Base-by-base conservation (phyloP, 2,797 vertebrate species). In the Propithecus perrieri region DNA sequence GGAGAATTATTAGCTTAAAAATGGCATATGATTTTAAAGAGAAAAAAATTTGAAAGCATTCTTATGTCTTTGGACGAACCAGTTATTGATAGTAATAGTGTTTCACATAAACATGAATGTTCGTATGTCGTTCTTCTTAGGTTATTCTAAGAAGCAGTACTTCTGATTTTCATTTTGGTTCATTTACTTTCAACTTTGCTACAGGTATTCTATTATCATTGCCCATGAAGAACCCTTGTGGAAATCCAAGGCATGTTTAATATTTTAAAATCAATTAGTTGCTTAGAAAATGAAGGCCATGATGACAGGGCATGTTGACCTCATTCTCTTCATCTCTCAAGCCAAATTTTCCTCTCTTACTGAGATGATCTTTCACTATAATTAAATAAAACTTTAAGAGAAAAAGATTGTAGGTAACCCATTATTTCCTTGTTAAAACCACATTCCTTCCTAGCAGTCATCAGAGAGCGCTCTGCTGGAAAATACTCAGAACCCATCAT, bases 361-460 rank as follows among this genome's bases (percentile, higher is more conserved):
- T 96, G 28, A 97, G 89, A 76, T 67, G 65, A 96, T 97, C 50
- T 97, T 75, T 88, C 48, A 71, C 38, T 72, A 14, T 95, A 85
- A 90, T 30, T 79, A 94, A 96, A 88, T 95, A 95, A 96, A 97
- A 95, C 35, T 67, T 28, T 78, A 96, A 95, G 76, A 97, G 76
- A 96, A 97, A 97, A 94, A 74, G 79, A 96, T 8, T 98, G 96
- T 85, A 98, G 97, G 50, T 95, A 90, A 97, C 92, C 63, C 57
- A 96, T 89, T 81, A 76, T 80, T 89, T 80, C 53, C 26, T 96
- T 87, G 41, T 97, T 97, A 83, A 96, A 97, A 74, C 93, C 89
- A 71, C 92, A 93, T 98, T 98, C 97, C 95, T 98, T 95, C 96
- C 96, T 98, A 98, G 98, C 97, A 96, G 90, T 97, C 97, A 69